These are phyloP conservation scores for Melanocharis versteri DNA, from an alignment of 2,113 vertebrate species.

Conservation along the genomic window DNA sequence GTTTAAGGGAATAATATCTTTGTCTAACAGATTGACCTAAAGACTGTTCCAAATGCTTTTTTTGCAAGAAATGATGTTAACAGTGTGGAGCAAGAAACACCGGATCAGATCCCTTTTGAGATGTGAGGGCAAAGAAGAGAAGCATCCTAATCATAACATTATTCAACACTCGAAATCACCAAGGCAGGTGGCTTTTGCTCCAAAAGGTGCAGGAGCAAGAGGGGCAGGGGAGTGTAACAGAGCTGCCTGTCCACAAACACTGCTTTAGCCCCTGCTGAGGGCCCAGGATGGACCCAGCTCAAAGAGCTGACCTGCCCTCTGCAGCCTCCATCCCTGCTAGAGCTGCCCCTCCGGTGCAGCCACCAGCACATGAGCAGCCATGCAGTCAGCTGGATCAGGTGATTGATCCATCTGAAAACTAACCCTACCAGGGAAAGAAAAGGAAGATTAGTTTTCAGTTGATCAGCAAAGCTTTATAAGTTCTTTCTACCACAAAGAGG, in stretches of 20 bases:
- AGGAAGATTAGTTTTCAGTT: not conserved
- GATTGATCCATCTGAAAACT: slow-evolving; percentile 19
- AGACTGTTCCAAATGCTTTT: not conserved
- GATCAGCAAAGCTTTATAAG: not conserved
- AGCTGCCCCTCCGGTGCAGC: not conserved
- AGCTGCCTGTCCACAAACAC: not conserved
- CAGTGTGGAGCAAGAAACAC: not conserved
- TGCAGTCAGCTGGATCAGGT: not conserved
- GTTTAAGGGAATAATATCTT: not conserved
- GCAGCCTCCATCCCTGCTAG: not conserved
- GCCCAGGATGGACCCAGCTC: not conserved
- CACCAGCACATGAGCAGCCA: not conserved
- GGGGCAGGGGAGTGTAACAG: fast-evolving
- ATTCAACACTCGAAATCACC: not conserved
- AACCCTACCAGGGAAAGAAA: not conserved
- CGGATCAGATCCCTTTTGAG: not conserved
- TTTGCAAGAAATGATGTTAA: not conserved
- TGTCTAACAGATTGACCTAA: not conserved
- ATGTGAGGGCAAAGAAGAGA: not conserved
- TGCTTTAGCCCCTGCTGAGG: not conserved
- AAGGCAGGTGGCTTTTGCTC: not conserved
- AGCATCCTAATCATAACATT: not conserved
- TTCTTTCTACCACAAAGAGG: not conserved
- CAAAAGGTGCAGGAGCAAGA: not conserved
- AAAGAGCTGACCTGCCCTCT: not conserved